Base-by-base conservation (phyloP, 2,888 invertebrate genomes). In the Temnothorax ravouxi region DNA sequence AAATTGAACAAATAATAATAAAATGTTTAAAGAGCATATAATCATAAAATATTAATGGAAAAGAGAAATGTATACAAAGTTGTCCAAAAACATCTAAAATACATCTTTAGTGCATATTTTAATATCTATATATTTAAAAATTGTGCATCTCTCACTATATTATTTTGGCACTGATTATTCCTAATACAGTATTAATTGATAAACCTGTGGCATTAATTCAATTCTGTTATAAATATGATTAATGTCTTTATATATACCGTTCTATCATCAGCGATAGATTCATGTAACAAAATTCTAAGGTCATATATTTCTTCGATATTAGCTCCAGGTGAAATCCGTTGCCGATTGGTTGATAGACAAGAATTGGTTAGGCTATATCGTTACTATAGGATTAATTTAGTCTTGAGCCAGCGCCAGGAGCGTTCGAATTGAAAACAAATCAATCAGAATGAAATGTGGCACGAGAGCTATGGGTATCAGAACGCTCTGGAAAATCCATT, bases 351-450 rank as follows among this genome's bases (percentile, higher is more conserved):
- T 76, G 71, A 72, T 72, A 61, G 47, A 34, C 67, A 66, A 72
- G 47, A 50, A 66, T 71, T 54, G n/a, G 76, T 69, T 83, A 77
- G 67, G 59, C 62, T 38, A 75, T 52, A 81, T 67, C 21, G 87
- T 66, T 64, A 50, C 50, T 29, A 59, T 29, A 59, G 74, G 71
- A 79, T 69, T 84, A 80, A 87, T 83, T 83, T 59, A 82, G 66
- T 76, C 52, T 74, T 67, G 61, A 79, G 66, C 41, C 54, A 79
- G 72, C 38, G 52, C 44, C 38, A 41, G 69, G 6, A 61, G 54
- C 69, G 13, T 44, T 61, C 50, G 75, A 83, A 88, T 89, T 87
- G 88, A 86, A 89, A 85, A 88, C 87, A 89, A 89, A 89, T 89
- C 88, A 88, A 88, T 88, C 86, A 72, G 83, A 87, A 84, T 67